Conservation (phyloP, 2,888 invertebrate species). For the Oegoconia quadripuncta region DNA sequence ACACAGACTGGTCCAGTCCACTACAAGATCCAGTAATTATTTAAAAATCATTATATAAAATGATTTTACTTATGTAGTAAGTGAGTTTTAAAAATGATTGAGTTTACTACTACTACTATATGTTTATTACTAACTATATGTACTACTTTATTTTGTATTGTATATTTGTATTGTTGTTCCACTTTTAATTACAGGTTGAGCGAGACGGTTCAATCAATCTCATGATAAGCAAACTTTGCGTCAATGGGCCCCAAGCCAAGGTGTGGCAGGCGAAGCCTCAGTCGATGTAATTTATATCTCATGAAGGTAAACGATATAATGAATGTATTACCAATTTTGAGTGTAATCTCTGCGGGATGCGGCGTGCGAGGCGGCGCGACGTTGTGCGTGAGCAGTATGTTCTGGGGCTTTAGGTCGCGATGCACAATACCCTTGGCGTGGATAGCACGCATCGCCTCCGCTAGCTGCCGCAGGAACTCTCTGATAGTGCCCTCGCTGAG, state of each 20-base stretch:
- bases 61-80: no score
- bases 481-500: conserved; percentile 98
- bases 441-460: conserved; percentile 98
- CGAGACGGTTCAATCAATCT: no score
- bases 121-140: no score
- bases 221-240: no score
- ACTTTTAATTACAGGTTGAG: no score
- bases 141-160: no score
- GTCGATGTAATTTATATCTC: neutral
- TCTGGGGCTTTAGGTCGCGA: conserved; percentile 99
- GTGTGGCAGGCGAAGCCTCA: neutral
- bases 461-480: conserved; percentile 96
- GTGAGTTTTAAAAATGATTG: no score
- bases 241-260: no score
- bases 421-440: conserved; percentile 99
- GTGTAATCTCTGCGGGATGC: conserved; percentile 89
- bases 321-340: conserved; percentile 97
- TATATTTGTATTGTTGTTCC: no score
- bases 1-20: neutral
- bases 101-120: no score
- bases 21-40: no score
- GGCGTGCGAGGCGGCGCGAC: conserved; percentile 81
- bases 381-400: conserved; percentile 95
- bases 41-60: no score
- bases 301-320: conserved; percentile 1